Evolutionary conservation across 2,888 invertebrate species (phyloP), one percentile per base, ranked within the genome.

Genomic region (Pharmacophagus antenor): DNA sequence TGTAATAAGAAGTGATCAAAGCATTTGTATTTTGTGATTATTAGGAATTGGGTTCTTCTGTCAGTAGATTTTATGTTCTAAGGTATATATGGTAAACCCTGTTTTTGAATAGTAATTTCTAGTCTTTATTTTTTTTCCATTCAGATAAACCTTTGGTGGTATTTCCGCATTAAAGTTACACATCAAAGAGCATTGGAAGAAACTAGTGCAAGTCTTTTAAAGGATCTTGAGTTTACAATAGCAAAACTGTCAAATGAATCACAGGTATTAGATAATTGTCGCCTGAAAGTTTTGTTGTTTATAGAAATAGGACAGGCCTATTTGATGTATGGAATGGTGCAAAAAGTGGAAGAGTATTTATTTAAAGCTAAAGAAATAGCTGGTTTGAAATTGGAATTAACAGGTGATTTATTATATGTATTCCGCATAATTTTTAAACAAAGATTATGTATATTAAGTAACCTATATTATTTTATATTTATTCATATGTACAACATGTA

Each of bases 151-250:
- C 65, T 91, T 27, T 95, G 94, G 95, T 97, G 97, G 98, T 84
- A 92, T 65, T 89, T 97, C 72, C 92, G 98, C 68, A 88, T 93
- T 56, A 90, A 95, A 68, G 92, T 93, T 50, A 79, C 95, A 8
- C 96, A 97, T 75, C 97, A 98, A 77, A 91, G 92, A 67, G 83
- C 94, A 31, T 77, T 98, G 15, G 95, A 96, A 68, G 97, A 97
- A 69, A 88, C 93, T 63, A 94, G 95, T 44, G 93, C 93, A 2
- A 84, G 91, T n/a, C 72, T 96, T 1, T 93, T 94, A 61, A 86
- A 92, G 15, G 90, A 92, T 61, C 81, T 93, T 10, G 93, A 94
- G 65, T 68, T 84, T 6, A 73, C 92, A 17, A 86, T 92, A 41
- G 82, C 84, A 0, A 84, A 86, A 63, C 67, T 92, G 5, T 75